Conservation (phyloP, 37 sponge, comb jelly and placozoan genomes). For the Hexactinellida sp. region DNA sequence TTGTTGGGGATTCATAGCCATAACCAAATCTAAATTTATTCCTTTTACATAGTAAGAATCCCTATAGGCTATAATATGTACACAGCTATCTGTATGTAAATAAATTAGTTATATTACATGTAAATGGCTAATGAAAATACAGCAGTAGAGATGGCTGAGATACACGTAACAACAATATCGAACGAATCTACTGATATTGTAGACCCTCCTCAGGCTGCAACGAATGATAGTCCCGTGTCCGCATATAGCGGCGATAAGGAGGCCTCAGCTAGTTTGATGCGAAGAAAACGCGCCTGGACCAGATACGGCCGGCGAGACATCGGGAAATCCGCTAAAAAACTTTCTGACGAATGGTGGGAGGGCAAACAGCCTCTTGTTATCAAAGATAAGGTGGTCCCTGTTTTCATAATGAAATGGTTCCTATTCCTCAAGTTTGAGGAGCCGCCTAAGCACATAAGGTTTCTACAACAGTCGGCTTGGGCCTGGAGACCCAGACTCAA, state of each 20-base stretch:
- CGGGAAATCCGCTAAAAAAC: background rate
- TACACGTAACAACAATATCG: background rate
- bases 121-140: background rate
- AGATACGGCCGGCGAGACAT: background rate
- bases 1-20: too few species aligned
- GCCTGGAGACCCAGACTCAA: background rate
- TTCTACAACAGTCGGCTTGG: background rate
- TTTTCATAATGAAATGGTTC: background rate
- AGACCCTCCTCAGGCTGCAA: background rate
- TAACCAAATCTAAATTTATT: too few species aligned
- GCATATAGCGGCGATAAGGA: background rate
- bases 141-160: background rate
- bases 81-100: background rate
- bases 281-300: background rate
- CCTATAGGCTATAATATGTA: background rate
- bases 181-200: background rate
- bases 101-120: background rate
- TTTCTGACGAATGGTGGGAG: constrained; percentile 1
- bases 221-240: background rate
- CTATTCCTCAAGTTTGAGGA: background rate
- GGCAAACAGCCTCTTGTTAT: background rate
- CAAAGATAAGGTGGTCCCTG: background rate
- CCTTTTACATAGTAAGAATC: too few species aligned
- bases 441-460: background rate
- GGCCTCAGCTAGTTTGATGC: background rate